Evolutionary conservation across 2,888 invertebrate species (phyloP).

Genomic region (Micoletzkya japonica): DNA sequence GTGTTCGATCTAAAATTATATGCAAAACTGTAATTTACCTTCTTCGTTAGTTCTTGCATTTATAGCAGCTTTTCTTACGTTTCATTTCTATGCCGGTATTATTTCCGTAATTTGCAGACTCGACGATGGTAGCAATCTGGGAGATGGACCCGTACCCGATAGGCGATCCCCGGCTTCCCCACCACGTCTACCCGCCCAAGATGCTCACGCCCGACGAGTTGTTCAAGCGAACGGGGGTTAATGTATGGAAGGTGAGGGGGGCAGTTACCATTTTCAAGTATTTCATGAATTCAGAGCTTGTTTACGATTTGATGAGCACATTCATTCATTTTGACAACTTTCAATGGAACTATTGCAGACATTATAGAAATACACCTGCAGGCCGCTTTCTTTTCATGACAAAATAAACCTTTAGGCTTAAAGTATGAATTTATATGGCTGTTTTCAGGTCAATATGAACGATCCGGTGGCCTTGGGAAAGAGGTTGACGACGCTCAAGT

Average conservation of each 20-base stretch:
- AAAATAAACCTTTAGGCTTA: no score
- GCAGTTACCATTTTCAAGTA: background rate
- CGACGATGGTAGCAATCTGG: constrained; percentile 19
- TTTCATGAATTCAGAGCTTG: no score
- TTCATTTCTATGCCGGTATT: no score
- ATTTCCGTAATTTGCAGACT: background rate
- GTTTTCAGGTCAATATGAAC: constrained; percentile 4
- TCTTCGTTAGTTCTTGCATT: background rate
- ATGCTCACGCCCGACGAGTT: constrained; percentile 15
- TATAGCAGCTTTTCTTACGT: background rate
- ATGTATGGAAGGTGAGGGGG: constrained; percentile 21
- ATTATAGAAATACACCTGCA: no score
- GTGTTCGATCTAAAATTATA: no score
- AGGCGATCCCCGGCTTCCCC: constrained; percentile 26
- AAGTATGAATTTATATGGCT: no score
- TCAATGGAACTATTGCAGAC: no score
- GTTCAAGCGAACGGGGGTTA: constrained; percentile 14
- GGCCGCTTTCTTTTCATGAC: no score
- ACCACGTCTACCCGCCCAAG: constrained; percentile 14
- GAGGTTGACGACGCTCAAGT: constrained; percentile 17
- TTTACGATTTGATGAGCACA: no score
- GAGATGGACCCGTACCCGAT: constrained; percentile 18
- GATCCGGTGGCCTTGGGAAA: constrained; percentile 14
- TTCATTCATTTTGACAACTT: no score
- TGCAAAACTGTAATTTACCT: no score